Evolutionary conservation across 1,140 invertebrate genomes (phyloP).

Genomic region (Platorchestia sp.): DNA sequence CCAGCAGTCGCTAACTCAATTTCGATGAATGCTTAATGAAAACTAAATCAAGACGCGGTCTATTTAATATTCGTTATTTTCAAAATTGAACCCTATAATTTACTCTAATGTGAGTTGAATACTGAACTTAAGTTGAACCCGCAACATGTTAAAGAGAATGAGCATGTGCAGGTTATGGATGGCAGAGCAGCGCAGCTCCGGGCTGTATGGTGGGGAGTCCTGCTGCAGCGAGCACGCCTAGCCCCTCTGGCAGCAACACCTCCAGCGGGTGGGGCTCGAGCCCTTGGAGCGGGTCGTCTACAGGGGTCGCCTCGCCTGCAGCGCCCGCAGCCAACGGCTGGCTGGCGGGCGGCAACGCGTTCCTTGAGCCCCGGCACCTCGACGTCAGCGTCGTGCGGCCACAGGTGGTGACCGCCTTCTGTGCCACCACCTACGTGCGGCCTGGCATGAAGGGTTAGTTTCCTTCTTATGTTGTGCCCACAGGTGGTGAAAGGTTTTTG

Average conservation of each 20-base stretch:
- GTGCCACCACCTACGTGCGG: constrained; percentile 16
- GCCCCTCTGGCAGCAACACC: background rate
- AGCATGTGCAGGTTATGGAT: background rate
- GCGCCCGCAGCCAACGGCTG: background rate
- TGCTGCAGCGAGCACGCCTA: background rate
- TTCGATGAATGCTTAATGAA: no score
- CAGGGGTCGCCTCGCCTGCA: background rate
- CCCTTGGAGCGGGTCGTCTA: background rate
- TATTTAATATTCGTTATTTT: no score
- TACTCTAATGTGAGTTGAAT: background rate
- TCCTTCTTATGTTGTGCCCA: background rate
- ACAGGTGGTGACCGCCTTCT: constrained; percentile 1
- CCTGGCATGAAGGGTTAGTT: constrained; percentile 44
- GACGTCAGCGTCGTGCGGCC: background rate
- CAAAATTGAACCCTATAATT: no score
- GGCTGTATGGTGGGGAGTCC: background rate
- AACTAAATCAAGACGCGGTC: no score
- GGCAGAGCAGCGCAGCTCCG: background rate
- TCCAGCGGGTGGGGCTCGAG: constrained; percentile 29
- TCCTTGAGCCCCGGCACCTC: background rate
- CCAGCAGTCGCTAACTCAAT: no score
- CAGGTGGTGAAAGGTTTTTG: no score
- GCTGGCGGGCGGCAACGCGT: background rate
- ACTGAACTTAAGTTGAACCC: no score
- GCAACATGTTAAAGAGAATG: background rate